Conservation (phyloP, 1,140 invertebrate species). For the Hestina assimilis region DNA sequence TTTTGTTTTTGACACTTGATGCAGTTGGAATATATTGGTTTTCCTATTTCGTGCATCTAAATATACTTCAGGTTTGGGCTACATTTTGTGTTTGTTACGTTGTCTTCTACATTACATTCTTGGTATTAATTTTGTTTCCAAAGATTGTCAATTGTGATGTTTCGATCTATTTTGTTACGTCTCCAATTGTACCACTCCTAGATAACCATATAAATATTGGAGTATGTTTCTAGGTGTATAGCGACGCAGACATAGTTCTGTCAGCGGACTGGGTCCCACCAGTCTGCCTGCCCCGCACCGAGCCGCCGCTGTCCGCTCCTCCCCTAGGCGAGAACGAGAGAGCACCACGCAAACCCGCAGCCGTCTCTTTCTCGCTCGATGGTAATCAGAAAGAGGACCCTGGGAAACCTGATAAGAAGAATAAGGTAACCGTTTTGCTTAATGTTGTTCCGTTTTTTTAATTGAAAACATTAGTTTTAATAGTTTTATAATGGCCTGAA, state of each 20-base stretch:
- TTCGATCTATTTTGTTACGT: too few species aligned
- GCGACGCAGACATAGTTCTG: constrained; percentile 90
- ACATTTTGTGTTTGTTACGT: too few species aligned
- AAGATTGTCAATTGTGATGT: too few species aligned
- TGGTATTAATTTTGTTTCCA: too few species aligned
- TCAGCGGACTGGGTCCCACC: constrained; percentile 91
- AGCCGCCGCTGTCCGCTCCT: constrained; percentile 73
- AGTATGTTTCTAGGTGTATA: constrained; percentile 79
- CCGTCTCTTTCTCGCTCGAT: constrained; percentile 72
- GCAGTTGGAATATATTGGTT: too few species aligned
- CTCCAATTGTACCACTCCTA: too few species aligned
- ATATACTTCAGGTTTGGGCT: too few species aligned
- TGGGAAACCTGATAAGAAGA: constrained; percentile 80
- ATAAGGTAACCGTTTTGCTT: constrained; percentile 79
- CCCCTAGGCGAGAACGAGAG: constrained; percentile 70
- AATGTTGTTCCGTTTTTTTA: background rate
- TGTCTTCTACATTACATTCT: too few species aligned
- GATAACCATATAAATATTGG: too few species aligned
- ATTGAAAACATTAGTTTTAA: constrained; percentile 5
- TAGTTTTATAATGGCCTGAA: background rate
- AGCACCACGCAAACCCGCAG: constrained; percentile 54
- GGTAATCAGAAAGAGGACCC: constrained; percentile 76
- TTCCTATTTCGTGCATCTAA: too few species aligned
- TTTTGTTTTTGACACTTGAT: too few species aligned
- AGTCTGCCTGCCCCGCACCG: constrained; percentile 84